Conservation (phyloP, 2,888 invertebrate genomes). For the Strigamia crassipes region DNA sequence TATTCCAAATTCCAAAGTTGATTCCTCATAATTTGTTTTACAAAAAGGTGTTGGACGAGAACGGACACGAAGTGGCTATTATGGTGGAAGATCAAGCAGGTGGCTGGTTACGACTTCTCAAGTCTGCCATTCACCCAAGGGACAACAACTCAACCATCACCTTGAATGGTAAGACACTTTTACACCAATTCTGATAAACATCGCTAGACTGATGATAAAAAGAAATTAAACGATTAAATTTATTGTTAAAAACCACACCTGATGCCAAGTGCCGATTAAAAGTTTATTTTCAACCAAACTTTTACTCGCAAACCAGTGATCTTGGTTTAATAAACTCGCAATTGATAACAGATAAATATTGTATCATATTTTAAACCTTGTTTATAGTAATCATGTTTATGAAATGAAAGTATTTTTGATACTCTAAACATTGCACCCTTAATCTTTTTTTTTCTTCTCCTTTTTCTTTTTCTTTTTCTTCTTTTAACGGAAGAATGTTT, state of each 20-base stretch:
- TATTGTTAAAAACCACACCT: background rate
- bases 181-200: background rate
- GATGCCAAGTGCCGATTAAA: background rate
- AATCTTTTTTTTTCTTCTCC: background rate
- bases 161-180: conserved; percentile 39
- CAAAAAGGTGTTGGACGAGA: conserved; percentile 39
- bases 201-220: background rate
- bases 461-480: background rate
- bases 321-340: conserved; percentile 3
- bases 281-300: background rate
- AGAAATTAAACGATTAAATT: background rate
- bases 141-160: conserved; percentile 32
- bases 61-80: conserved; percentile 44
- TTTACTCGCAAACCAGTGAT: background rate
- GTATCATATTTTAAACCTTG: background rate
- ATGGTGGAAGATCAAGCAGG: conserved; percentile 45
- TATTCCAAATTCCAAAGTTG: background rate
- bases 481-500: no score
- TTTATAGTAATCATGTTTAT: conserved; percentile 6
- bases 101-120: conserved; percentile 45
- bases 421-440: conserved; percentile 10
- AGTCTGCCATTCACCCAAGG: conserved; percentile 17
- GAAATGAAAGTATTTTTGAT: conserved; percentile 21
- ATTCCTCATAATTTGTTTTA: conserved; percentile 4
- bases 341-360: conserved; percentile 10